Base-by-base conservation (phyloP, 2,888 invertebrate species). In the Apantesis nais region DNA sequence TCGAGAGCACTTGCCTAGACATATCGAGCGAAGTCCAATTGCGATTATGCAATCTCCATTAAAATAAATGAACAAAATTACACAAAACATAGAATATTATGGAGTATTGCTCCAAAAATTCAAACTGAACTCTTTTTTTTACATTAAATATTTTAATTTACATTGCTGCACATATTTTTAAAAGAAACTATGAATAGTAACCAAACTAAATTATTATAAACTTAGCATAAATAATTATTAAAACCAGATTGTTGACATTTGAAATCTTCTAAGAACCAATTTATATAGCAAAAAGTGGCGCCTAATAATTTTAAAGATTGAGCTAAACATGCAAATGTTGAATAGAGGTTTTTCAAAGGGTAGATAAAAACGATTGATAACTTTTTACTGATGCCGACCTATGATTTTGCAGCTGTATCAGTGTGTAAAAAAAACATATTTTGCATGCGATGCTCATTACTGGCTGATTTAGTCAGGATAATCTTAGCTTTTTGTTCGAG, bases 331-430 rank as follows among this genome's bases (percentile, higher is more conserved):
- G 52, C 65, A 69, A 71, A 63, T 66, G 61, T n/a, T 52, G 65
- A 71, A 69, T 68, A 62, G 62, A 62, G 37, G n/a, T 52, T 19
- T 29, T 52, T 68, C 62, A 68, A 68, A 68, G 68, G 68, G 22
- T 25, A 68, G 62, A 68, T 63, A 72, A 67, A 72, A 69, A 69
- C 71, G 61, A 44, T 25, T 64, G 72, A 72, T 72, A 60, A 68
- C 55, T 39, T 60, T 67, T 63, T 61, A 25, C 61, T n/a, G 62
- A 31, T 19, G 62, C 48, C 62, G 67, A 62, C 16, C 62, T 67
- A 22, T 62, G 34, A 34, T 61, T 67, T 34, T 0, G 39, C 39
- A 25, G 55, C 55, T 55, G 37, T 19, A 66, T 66, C 55, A 16
- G 5, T 19, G 61, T 48, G 25, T 34, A 48, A 48, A 62, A 61